Percentiles rank a stretch among this genome's conserved stretches.
Evolutionary conservation across 2,113 vertebrate genomes (phyloP).

Genomic region (Macquaria ambigua): DNA sequence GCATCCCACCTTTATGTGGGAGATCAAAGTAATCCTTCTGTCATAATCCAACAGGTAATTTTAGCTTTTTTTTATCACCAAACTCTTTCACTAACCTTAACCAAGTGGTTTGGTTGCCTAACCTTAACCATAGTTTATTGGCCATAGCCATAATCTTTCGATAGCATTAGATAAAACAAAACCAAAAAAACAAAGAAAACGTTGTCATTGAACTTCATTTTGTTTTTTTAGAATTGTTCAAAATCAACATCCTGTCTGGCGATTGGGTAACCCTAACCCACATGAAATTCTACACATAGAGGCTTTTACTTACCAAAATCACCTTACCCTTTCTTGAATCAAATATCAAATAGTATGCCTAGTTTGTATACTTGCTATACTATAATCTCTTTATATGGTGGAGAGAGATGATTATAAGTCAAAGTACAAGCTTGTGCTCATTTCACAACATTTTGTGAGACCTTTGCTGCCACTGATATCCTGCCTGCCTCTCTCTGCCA

Average conservation of each 20-base stretch:
- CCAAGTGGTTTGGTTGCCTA: background rate
- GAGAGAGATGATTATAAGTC: background rate
- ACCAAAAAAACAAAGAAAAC: too few species aligned
- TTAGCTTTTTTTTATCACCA: too few species aligned
- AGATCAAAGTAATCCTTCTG: too few species aligned
- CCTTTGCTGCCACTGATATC: background rate
- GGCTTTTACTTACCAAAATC: background rate
- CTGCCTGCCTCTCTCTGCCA: conserved; percentile 9
- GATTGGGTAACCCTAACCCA: too few species aligned
- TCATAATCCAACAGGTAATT: too few species aligned
- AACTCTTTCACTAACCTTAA: background rate
- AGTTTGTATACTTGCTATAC: background rate
- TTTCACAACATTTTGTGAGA: conserved; percentile 7
- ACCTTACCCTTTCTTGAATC: background rate
- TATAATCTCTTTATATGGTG: background rate
- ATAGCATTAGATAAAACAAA: background rate
- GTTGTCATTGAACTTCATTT: background rate
- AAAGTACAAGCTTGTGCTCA: background rate
- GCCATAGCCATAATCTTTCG: background rate
- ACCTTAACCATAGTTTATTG: background rate
- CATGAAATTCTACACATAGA: background rate
- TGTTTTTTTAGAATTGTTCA: background rate
- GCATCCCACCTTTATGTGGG: background rate
- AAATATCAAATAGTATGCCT: background rate
- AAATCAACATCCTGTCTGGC: background rate